A percentile compares a stretch with the other conserved stretches of the same genome.
phyloP scores from a whole-genome alignment of 92 coral and sea anemone species.

The Plumapathes pennacea region DNA sequence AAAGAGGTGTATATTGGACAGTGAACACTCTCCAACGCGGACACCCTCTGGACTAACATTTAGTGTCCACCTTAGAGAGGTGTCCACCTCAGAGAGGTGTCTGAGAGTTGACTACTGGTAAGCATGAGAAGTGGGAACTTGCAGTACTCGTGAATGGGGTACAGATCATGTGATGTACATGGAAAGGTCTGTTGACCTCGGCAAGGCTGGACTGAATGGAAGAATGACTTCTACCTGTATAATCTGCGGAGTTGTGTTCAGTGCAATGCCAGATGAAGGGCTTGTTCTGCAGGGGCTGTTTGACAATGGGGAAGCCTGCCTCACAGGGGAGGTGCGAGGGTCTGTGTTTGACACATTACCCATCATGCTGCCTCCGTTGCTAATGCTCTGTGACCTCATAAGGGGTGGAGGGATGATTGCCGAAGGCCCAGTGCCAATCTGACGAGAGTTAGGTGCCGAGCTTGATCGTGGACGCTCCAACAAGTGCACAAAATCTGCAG shows the following conservation, averaged over 20 bases:
- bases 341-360: too few relatives aligned
- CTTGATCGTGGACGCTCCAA: conserved; percentile 85
- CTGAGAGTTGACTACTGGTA: too few relatives aligned
- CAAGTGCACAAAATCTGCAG: conserved; percentile 64
- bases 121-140: too few relatives aligned
- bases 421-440: conserved; percentile 72
- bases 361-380: conserved; percentile 22
- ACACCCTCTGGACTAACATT: too few relatives aligned
- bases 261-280: conserved; percentile 75
- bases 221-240: conserved; percentile 54
- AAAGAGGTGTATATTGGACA: too few relatives aligned
- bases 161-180: neutral
- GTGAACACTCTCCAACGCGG: too few relatives aligned
- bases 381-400: conserved; percentile 56
- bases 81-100: too few relatives aligned
- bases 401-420: conserved; percentile 81
- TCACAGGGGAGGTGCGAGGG: conserved; percentile 35
- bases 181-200: too few relatives aligned
- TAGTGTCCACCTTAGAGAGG: too few relatives aligned
- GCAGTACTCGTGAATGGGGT: neutral
- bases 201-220: neutral
- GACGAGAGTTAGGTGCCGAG: conserved; percentile 74
- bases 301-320: conserved; percentile 77
- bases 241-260: conserved; percentile 83
- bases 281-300: conserved; percentile 75